These are phyloP conservation scores for Noctuana brunneofusca DNA, from an alignment of 2,888 invertebrate species.

Conservation along the genomic window DNA sequence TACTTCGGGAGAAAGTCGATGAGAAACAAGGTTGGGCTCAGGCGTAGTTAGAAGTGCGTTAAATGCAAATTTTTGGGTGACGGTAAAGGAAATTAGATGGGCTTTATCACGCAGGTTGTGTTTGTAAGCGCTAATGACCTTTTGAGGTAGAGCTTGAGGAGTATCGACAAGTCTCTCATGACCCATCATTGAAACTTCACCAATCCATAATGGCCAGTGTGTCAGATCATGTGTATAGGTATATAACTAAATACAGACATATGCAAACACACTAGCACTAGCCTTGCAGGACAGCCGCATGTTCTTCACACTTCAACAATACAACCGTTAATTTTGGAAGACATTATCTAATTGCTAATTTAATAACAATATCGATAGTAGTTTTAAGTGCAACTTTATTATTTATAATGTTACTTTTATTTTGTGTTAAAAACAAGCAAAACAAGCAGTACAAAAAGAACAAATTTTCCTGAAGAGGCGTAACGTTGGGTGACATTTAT, in stretches of 20 bases:
- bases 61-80: conserved; percentile 48
- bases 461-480: neutral
- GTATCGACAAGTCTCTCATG: neutral
- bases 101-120: neutral
- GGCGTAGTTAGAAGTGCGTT: conserved; percentile 48
- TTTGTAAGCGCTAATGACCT: neutral
- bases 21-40: conserved; percentile 50
- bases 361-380: too few species aligned
- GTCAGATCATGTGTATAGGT: too few species aligned
- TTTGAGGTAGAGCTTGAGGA: neutral
- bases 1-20: conserved; percentile 53
- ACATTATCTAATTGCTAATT: neutral
- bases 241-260: too few species aligned
- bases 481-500: neutral
- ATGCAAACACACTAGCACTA: too few species aligned
- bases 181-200: too few species aligned
- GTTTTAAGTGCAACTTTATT: too few species aligned
- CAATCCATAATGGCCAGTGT: too few species aligned
- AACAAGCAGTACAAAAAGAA: neutral
- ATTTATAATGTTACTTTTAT: neutral
- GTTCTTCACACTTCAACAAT: neutral
- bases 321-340: neutral
- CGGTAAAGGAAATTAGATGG: conserved; percentile 56
- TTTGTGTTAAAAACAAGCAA: neutral
- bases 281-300: neutral